These are phyloP conservation scores for Muscina levida DNA, from an alignment of 2,888 invertebrate genomes.

Conservation along the genomic window DNA sequence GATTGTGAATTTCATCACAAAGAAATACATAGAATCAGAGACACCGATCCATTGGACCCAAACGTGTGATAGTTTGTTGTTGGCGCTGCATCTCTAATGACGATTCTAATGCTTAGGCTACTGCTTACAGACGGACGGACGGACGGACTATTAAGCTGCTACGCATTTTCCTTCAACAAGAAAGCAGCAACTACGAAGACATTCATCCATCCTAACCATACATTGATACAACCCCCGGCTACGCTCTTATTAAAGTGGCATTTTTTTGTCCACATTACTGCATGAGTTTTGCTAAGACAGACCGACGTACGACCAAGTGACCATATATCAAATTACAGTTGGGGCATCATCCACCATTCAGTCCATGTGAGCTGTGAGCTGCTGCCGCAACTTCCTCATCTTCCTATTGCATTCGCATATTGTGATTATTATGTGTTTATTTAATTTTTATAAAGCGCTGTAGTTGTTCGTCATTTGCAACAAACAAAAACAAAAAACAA, in stretches of 20 bases:
- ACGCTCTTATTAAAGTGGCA: too few relatives aligned
- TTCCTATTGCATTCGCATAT: neutral
- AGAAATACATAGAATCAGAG: conserved; percentile 22
- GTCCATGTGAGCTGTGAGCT: conserved; percentile 26
- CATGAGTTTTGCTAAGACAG: too few relatives aligned
- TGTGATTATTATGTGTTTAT: conserved; percentile 30
- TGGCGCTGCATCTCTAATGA: conserved; percentile 53
- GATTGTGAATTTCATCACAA: neutral
- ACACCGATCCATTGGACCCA: conserved; percentile 60
- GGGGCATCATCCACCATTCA: conserved; percentile 61
- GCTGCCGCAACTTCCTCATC: neutral
- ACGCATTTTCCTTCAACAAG: neutral
- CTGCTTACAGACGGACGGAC: conserved; percentile 46
- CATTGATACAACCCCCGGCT: neutral
- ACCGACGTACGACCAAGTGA: conserved; percentile 32
- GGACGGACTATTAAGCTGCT: neutral
- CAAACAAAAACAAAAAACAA: neutral
- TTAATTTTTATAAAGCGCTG: conserved; percentile 54
- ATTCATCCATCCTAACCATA: neutral
- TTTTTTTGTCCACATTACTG: too few relatives aligned
- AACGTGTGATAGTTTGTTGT: conserved; percentile 58
- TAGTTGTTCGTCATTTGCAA: conserved; percentile 58
- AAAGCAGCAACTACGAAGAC: conserved; percentile 52
- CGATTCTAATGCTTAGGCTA: conserved; percentile 60
- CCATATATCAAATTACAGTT: conserved; percentile 64